A percentile compares a stretch with the other conserved stretches of the same genome.
phyloP scores from a whole-genome alignment of 1,140 invertebrate species.

The Mycetomoellerius zeteki region DNA sequence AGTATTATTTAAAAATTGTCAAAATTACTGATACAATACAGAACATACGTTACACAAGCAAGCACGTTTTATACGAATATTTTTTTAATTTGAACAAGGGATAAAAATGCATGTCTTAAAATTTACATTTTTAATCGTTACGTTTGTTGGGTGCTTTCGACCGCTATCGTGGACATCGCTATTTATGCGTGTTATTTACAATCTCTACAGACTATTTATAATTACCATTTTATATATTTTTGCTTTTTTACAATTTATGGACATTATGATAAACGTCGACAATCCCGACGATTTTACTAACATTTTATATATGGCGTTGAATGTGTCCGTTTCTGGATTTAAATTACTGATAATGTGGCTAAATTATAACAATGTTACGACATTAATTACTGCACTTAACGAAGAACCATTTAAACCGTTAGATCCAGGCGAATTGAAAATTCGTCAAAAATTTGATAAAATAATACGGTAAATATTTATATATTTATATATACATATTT shows the following conservation, averaged over 20 bases:
- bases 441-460: too few relatives aligned
- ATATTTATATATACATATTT: too few relatives aligned
- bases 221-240: slow-evolving; percentile 9
- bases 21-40: not conserved
- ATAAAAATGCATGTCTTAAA: slow-evolving; percentile 37
- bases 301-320: slow-evolving; percentile 69
- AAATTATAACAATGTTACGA: slow-evolving; percentile 41
- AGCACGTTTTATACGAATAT: not conserved
- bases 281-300: slow-evolving; percentile 67
- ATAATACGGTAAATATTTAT: too few relatives aligned
- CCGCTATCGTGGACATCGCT: slow-evolving; percentile 32
- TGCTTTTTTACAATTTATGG: slow-evolving; percentile 33
- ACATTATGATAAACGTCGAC: slow-evolving; percentile 18
- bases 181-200: slow-evolving; percentile 18
- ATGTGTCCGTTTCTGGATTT: slow-evolving; percentile 23
- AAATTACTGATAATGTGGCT: slow-evolving; percentile 63
- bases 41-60: not conserved
- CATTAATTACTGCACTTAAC: slow-evolving; percentile 2
- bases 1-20: not conserved
- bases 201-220: not conserved
- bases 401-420: slow-evolving; percentile 49
- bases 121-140: slow-evolving; percentile 11
- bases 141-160: slow-evolving; percentile 37
- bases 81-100: not conserved
- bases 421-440: not conserved